phyloP scores from a whole-genome alignment of 1,140 invertebrate species.

The Scaptomyza hsui region DNA sequence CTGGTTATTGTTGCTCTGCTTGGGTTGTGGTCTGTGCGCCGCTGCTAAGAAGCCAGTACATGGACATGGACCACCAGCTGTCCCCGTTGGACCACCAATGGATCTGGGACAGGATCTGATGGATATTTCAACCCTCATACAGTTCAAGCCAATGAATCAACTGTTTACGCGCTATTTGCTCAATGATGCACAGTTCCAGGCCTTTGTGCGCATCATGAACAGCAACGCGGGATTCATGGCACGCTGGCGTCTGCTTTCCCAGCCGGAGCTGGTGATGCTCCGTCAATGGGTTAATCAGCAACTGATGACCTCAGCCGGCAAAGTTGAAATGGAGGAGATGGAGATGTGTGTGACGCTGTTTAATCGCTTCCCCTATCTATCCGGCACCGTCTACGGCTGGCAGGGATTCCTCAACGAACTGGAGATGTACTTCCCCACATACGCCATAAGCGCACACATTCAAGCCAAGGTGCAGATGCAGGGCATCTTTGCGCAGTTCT shows the following conservation, averaged over 20 bases:
- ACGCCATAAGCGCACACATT: conserved; percentile 59
- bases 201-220: conserved; percentile 68
- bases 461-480: conserved; percentile 57
- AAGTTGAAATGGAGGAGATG: conserved; percentile 61
- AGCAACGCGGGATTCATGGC: conserved; percentile 57
- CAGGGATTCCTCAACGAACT: conserved; percentile 75
- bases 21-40: conserved; percentile 26
- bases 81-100: conserved; percentile 35
- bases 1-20: conserved; percentile 25
- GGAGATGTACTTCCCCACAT: conserved; percentile 61
- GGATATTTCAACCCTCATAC: conserved; percentile 58
- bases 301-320: conserved; percentile 53
- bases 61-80: not conserved
- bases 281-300: conserved; percentile 67
- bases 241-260: conserved; percentile 61
- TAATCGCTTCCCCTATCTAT: conserved; percentile 70
- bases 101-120: conserved; percentile 67
- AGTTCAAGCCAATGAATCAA: conserved; percentile 63
- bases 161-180: conserved; percentile 67
- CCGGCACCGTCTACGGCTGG: conserved; percentile 67
- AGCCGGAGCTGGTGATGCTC: conserved; percentile 70
- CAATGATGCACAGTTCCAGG: conserved; percentile 76
- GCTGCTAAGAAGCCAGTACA: not conserved
- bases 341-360: conserved; percentile 54
- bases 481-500: conserved; percentile 72